These are phyloP conservation scores for Ennomos erosarius DNA, from an alignment of 2,888 invertebrate genomes.

Conservation along the genomic window DNA sequence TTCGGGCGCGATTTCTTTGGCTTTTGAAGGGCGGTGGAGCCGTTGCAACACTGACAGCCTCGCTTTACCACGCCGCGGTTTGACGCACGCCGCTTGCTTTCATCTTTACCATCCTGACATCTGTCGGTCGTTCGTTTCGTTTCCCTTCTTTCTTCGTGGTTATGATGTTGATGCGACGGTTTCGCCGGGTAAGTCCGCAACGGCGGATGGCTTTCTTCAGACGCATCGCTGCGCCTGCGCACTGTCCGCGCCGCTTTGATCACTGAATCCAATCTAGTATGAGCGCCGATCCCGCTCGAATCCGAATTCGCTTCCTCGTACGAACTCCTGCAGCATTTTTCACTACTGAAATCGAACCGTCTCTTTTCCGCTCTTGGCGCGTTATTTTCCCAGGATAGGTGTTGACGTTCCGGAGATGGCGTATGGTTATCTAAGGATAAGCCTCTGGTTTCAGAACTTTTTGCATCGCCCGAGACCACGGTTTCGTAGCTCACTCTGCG, in stretches of 20 bases:
- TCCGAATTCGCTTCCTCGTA: slow-evolving; percentile 73
- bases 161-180: slow-evolving; percentile 49
- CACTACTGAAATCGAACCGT: slow-evolving; percentile 74
- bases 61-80: slow-evolving; percentile 86
- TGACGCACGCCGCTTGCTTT: slow-evolving; percentile 66
- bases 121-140: slow-evolving; percentile 68
- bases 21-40: slow-evolving; percentile 81
- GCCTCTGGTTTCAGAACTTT: slow-evolving; percentile 51
- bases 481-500: slow-evolving; percentile 50
- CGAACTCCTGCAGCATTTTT: slow-evolving; percentile 80
- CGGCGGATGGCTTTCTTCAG: slow-evolving; percentile 68
- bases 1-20: slow-evolving; percentile 74
- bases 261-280: slow-evolving; percentile 76
- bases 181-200: slow-evolving; percentile 73
- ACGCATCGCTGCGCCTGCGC: slow-evolving; percentile 63
- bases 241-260: slow-evolving; percentile 74
- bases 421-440: slow-evolving; percentile 46
- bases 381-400: slow-evolving; percentile 79
- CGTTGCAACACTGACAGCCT: slow-evolving; percentile 87
- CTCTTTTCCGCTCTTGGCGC: slow-evolving; percentile 67
- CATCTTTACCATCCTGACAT: slow-evolving; percentile 51
- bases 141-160: slow-evolving; percentile 62
- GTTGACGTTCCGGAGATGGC: slow-evolving; percentile 72
- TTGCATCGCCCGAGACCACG: slow-evolving; percentile 64
- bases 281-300: slow-evolving; percentile 69